Evolutionary conservation across 2,797 vertebrate genomes (phyloP).

Genomic region (Sebastes taczanowskii): DNA sequence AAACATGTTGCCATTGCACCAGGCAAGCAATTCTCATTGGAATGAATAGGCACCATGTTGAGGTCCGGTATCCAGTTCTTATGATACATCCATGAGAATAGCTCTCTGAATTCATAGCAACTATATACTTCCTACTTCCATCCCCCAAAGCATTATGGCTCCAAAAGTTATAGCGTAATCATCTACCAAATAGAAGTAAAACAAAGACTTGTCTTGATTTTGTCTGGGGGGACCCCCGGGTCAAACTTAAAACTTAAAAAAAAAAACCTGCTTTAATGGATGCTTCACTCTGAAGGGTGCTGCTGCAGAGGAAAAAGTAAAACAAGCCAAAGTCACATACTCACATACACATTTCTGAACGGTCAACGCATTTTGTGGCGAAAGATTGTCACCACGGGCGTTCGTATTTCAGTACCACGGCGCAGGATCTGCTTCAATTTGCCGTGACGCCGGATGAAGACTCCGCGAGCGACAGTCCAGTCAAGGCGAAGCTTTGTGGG

Average conservation of each 20-base stretch:
- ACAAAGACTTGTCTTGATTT: background rate
- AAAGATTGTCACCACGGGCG: slow-evolving; percentile 22
- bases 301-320: background rate
- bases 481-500: slow-evolving; percentile 56
- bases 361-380: slow-evolving; percentile 19
- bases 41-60: background rate
- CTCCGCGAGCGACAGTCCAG: slow-evolving; percentile 54
- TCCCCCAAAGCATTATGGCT: background rate
- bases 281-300: background rate
- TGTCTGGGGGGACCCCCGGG: background rate
- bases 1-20: background rate
- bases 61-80: too few relatives aligned
- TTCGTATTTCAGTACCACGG: slow-evolving; percentile 27
- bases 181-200: background rate
- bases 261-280: background rate
- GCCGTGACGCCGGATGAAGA: slow-evolving; percentile 49
- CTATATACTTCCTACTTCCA: background rate
- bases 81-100: too few relatives aligned
- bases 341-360: slow-evolving; percentile 29
- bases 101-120: background rate
- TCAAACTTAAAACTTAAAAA: background rate
- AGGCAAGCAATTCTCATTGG: background rate
- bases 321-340: slow-evolving; percentile 12
- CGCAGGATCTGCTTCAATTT: slow-evolving; percentile 55
- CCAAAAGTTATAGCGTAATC: background rate